Conservation (phyloP, 1,140 invertebrate genomes). For the Radopholus similis region DNA sequence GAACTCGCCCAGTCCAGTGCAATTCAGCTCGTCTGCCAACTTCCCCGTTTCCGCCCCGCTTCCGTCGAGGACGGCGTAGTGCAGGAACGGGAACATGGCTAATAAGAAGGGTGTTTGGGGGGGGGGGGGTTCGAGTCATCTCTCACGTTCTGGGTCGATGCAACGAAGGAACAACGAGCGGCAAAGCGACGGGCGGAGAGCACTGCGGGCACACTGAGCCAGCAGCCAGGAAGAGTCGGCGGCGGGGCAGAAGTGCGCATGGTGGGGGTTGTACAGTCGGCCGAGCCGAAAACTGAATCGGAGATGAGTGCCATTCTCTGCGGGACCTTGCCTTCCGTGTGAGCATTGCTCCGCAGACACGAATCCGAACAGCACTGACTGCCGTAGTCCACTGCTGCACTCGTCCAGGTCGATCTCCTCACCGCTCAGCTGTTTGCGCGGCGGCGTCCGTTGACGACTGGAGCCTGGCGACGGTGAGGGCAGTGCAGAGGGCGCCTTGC, state of each 20-base stretch:
- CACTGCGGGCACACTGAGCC: not conserved
- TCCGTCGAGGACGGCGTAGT: slow-evolving; percentile 35
- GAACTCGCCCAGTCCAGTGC: slow-evolving; percentile 8
- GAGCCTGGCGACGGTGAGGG: not conserved
- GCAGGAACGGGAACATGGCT: slow-evolving; percentile 53
- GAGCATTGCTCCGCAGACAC: not conserved
- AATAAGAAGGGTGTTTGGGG: slow-evolving; percentile 5
- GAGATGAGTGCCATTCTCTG: not conserved
- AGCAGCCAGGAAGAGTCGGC: not conserved
- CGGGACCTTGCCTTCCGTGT: too few relatives aligned
- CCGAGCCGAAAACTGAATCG: not conserved
- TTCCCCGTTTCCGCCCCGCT: not conserved
- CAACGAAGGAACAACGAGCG: slow-evolving; percentile 50
- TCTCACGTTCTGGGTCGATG: slow-evolving; percentile 50
- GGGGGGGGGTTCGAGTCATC: not conserved
- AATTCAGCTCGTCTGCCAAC: not conserved
- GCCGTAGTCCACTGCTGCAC: not conserved
- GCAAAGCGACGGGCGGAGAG: slow-evolving; percentile 6
- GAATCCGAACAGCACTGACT: slow-evolving; percentile 5
- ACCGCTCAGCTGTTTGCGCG: not conserved
- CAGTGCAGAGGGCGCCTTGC: not conserved
- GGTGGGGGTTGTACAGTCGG: too few relatives aligned
- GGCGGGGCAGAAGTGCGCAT: not conserved
- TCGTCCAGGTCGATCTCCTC: not conserved
- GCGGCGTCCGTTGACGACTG: not conserved